A percentile compares a stretch with the other conserved stretches of the same genome.
Evolutionary conservation across 2,797 vertebrate species (phyloP).

Genomic region (Pangasius mekongensis): DNA sequence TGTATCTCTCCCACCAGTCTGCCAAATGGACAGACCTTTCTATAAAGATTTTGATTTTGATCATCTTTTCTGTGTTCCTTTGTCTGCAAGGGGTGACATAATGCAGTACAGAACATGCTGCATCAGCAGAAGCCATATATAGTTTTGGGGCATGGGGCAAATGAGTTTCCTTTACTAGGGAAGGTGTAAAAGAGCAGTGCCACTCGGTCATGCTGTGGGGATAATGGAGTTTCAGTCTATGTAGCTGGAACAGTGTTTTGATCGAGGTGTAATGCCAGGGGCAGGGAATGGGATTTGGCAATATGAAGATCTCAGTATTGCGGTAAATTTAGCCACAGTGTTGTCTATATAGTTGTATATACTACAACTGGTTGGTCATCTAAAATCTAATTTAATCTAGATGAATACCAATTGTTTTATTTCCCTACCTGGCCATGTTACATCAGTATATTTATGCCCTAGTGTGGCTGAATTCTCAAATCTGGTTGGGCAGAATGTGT

Average conservation of each 20-base stretch:
- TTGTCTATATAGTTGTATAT: no score
- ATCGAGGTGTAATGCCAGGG: background rate
- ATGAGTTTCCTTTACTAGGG: background rate
- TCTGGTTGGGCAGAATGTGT: background rate
- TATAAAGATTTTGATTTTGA: background rate
- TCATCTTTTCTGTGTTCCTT: background rate
- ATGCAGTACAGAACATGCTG: slow-evolving; percentile 18
- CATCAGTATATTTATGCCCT: no score
- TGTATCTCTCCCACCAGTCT: background rate
- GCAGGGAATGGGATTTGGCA: background rate
- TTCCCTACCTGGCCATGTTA: no score
- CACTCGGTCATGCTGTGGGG: background rate
- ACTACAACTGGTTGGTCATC: no score
- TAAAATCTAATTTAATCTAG: background rate
- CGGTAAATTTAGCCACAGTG: background rate
- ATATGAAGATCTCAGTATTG: no score
- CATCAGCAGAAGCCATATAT: slow-evolving; percentile 23
- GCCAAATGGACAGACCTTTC: background rate
- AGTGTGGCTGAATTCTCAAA: background rate
- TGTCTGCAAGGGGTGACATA: background rate
- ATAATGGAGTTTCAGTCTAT: background rate
- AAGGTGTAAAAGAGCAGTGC: background rate
- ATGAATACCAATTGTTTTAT: background rate
- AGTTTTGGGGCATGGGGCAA: slow-evolving; percentile 13
- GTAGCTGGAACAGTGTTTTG: background rate